Conservation (phyloP, 1,140 invertebrate species). For the Aphaenogaster ashmeadi region DNA sequence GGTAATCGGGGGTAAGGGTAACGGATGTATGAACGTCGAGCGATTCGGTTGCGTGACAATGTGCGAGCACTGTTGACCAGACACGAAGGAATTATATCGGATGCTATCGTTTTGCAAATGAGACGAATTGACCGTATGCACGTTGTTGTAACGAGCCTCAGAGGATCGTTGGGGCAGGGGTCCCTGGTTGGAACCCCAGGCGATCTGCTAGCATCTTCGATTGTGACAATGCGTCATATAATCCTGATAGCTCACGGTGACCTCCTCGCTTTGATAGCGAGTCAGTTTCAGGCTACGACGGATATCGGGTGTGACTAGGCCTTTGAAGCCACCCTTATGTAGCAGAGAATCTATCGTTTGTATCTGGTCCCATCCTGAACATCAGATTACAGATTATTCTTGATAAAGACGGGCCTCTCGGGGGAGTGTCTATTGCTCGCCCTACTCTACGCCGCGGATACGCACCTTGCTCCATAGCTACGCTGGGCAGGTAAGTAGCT, state of each 20-base stretch:
- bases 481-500: constrained; percentile 99
- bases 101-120: constrained; percentile 74
- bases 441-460: constrained; percentile 30
- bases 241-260: constrained; percentile 94
- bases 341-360: constrained; percentile 99
- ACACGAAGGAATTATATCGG: constrained; percentile 76
- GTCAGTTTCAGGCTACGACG: constrained; percentile 96
- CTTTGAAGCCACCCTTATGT: constrained; percentile 98
- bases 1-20: constrained; percentile 78
- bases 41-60: constrained; percentile 76
- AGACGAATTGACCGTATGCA: constrained; percentile 74
- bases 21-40: constrained; percentile 77
- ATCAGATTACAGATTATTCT: constrained; percentile 20
- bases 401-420: background rate
- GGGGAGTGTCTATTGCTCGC: background rate
- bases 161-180: constrained; percentile 74
- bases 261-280: constrained; percentile 97
- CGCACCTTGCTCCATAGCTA: constrained; percentile 98
- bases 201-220: constrained; percentile 89
- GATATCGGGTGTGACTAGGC: constrained; percentile 95
- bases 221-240: constrained; percentile 90
- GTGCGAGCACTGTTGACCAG: constrained; percentile 76
- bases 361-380: constrained; percentile 96
- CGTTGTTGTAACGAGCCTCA: constrained; percentile 77
- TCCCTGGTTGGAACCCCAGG: constrained; percentile 79